phyloP scores from a whole-genome alignment of 2,888 invertebrate species.

The Seira sanloemensis region DNA sequence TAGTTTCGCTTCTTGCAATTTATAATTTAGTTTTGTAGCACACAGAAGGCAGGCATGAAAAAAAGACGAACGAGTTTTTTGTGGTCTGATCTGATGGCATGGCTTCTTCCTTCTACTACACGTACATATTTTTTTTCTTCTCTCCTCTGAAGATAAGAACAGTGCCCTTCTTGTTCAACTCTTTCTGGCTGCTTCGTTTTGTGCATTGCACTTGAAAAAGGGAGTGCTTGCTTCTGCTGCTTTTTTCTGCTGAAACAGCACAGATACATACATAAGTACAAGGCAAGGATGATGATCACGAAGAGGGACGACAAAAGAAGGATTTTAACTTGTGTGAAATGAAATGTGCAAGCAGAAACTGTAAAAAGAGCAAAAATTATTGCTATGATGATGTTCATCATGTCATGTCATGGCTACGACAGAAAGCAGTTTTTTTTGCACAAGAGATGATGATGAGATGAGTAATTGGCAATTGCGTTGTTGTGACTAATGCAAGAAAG shows the following conservation, averaged over 20 bases:
- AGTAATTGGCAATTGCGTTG: neutral
- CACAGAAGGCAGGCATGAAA: neutral
- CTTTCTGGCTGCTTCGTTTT: neutral
- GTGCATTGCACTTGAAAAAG: slow-evolving; percentile 1
- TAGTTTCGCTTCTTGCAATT: neutral
- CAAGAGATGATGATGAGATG: neutral
- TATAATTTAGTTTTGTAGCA: neutral
- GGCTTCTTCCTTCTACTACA: neutral
- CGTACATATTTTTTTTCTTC: too few species aligned
- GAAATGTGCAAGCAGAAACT: neutral
- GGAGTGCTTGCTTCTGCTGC: neutral
- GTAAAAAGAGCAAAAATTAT: neutral
- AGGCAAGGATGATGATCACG: neutral
- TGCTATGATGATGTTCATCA: neutral
- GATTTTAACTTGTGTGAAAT: neutral
- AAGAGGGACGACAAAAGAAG: neutral
- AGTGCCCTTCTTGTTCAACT: neutral
- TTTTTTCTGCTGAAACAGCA: too few species aligned
- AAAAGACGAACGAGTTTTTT: neutral
- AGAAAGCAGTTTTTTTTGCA: neutral
- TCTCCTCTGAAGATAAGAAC: neutral
- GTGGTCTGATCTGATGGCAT: neutral
- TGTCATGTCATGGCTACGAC: neutral
- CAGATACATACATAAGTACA: too few species aligned
- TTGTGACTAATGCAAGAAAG: too few species aligned